These are phyloP conservation scores for Synanthedon tipuliformis DNA, from an alignment of 2,888 invertebrate species.

Conservation along the genomic window DNA sequence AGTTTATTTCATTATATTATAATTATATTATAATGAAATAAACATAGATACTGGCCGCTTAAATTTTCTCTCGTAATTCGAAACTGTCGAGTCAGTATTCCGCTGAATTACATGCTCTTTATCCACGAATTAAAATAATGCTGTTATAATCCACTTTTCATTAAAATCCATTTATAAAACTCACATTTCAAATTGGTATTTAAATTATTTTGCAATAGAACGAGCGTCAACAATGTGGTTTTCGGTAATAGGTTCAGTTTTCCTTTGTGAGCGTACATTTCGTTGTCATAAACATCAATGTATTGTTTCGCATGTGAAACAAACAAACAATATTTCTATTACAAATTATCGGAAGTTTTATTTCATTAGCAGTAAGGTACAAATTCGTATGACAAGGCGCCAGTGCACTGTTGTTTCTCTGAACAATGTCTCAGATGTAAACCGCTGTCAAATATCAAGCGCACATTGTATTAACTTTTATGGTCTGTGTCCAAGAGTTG, in stretches of 20 bases:
- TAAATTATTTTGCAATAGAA: too few relatives aligned
- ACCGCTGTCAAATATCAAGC: constrained; percentile 8
- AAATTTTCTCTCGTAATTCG: too few relatives aligned
- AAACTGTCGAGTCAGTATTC: too few relatives aligned
- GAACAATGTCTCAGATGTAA: constrained; percentile 5
- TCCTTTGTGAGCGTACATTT: constrained; percentile 10
- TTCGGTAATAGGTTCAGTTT: constrained; percentile 1
- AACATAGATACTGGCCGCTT: too few relatives aligned
- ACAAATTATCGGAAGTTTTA: background rate
- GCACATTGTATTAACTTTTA: constrained; percentile 8
- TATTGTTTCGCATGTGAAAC: constrained; percentile 2
- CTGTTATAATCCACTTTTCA: too few relatives aligned
- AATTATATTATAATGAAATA: too few relatives aligned
- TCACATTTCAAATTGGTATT: too few relatives aligned
- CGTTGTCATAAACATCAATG: constrained; percentile 10
- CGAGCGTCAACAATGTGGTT: too few relatives aligned
- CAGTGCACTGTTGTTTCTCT: background rate
- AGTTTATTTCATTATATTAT: too few relatives aligned
- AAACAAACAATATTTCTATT: background rate
- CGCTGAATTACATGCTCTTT: too few relatives aligned
- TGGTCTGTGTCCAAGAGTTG: constrained; percentile 6
- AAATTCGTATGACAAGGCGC: background rate
- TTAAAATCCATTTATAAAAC: too few relatives aligned
- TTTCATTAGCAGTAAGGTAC: background rate
- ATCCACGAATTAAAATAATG: too few relatives aligned